Evolutionary conservation across 2,797 vertebrate genomes (phyloP).

Genomic region (Brachyrhaphis roseni): DNA sequence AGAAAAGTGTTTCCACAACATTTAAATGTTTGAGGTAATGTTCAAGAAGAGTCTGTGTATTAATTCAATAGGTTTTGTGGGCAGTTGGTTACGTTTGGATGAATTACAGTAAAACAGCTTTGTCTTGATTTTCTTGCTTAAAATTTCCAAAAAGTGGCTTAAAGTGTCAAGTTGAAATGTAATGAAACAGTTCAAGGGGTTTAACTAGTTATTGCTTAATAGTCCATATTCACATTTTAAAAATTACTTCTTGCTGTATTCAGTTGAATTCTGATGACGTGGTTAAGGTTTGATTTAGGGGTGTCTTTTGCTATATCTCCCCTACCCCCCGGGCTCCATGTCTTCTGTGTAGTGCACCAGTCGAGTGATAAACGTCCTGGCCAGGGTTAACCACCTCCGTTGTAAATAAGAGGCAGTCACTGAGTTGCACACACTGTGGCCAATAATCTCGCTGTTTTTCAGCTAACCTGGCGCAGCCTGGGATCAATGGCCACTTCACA

Average conservation of each 20-base stretch:
- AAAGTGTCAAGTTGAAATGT: background rate
- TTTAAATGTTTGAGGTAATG: background rate
- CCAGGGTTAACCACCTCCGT: constrained; percentile 65
- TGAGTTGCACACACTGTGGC: constrained; percentile 61
- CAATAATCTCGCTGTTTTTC: constrained; percentile 57
- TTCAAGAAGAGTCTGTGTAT: background rate
- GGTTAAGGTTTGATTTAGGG: background rate
- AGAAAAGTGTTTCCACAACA: background rate
- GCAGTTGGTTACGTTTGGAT: background rate
- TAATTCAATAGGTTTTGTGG: background rate
- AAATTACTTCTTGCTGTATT: background rate
- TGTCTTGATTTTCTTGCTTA: background rate
- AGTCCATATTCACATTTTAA: background rate
- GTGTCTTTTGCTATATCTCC: background rate
- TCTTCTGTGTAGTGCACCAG: constrained; percentile 37
- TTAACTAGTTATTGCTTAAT: background rate
- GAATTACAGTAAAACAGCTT: background rate
- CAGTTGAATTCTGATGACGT: constrained; percentile 2
- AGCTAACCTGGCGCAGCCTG: constrained; percentile 59
- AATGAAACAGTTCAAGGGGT: background rate
- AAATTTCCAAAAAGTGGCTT: background rate
- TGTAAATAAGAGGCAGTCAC: constrained; percentile 73
- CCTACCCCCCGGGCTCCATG: background rate
- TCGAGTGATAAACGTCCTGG: constrained; percentile 62
- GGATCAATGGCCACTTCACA: constrained; percentile 87